A percentile compares a stretch with the other conserved stretches of the same genome.
These are phyloP conservation scores for Menidia beryllina DNA, from an alignment of 2,113 vertebrate species.

Conservation along the genomic window DNA sequence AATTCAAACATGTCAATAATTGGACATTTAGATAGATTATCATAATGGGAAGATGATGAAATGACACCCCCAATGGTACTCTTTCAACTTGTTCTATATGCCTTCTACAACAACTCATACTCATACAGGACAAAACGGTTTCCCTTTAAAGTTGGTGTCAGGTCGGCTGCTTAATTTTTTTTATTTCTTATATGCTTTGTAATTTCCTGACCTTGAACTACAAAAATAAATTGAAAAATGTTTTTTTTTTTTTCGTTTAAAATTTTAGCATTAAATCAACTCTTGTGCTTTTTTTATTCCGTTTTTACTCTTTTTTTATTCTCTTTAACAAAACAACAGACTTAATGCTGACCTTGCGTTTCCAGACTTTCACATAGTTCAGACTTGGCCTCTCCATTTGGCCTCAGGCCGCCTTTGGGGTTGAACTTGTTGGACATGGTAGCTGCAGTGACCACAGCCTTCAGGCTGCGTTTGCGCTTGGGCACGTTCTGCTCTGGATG, in stretches of 20 bases:
- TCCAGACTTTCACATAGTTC: constrained; percentile 96
- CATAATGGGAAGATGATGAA: not conserved
- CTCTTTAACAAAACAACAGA: not conserved
- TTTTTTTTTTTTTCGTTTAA: constrained; percentile 7
- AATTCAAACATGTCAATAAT: not conserved
- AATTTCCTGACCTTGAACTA: constrained; percentile 42
- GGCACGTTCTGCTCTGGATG: constrained; percentile 97
- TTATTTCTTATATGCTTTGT: constrained; percentile 5
- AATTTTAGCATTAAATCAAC: not conserved
- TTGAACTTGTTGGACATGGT: constrained; percentile 99
- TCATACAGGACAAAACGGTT: constrained; percentile 1
- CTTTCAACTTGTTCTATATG: constrained; percentile 10
- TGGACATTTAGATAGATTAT: not conserved
- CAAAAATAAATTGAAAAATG: constrained; percentile 30
- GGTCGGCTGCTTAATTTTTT: constrained; percentile 5
- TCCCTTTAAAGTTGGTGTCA: not conserved
- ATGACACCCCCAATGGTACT: constrained; percentile 1
- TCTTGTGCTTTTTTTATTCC: not conserved
- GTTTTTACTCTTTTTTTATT: not conserved
- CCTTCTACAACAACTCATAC: not conserved
- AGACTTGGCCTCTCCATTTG: constrained; percentile 95
- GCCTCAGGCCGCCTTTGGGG: constrained; percentile 91
- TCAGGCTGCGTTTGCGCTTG: constrained; percentile 96
- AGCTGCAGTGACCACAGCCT: constrained; percentile 94
- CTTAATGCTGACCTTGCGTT: constrained; percentile 86